Evolutionary conservation across 2,888 invertebrate species (phyloP).

Genomic region (Neoscelio sp.): DNA sequence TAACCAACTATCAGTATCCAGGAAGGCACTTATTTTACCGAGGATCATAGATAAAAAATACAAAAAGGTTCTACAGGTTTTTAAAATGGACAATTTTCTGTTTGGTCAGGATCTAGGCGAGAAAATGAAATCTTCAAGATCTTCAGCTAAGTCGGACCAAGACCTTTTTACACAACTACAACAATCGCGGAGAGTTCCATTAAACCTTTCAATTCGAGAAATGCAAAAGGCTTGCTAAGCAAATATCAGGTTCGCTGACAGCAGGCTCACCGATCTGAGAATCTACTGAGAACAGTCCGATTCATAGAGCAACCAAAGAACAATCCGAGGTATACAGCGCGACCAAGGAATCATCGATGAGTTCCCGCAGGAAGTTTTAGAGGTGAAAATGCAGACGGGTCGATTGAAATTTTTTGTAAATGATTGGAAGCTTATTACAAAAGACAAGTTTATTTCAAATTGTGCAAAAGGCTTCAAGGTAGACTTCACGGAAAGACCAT

Average conservation of each 20-base stretch:
- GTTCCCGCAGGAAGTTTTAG: not conserved
- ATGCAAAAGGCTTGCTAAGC: conserved; percentile 28
- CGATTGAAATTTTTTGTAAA: not conserved
- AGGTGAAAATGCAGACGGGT: conserved; percentile 1
- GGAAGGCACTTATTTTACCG: conserved; percentile 43
- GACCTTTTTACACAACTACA: conserved; percentile 21
- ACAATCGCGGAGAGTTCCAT: too few relatives aligned
- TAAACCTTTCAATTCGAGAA: too few relatives aligned
- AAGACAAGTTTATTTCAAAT: too few relatives aligned
- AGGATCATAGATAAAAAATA: conserved; percentile 34
- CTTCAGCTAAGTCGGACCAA: conserved; percentile 39
- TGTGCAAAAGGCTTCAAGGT: too few relatives aligned
- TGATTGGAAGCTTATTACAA: too few relatives aligned
- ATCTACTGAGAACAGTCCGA: conserved; percentile 7
- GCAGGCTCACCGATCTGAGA: conserved; percentile 21
- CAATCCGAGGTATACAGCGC: not conserved
- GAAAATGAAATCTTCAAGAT: conserved; percentile 38
- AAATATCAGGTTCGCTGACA: conserved; percentile 18
- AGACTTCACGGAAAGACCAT: too few relatives aligned
- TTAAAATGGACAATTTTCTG: conserved; percentile 31
- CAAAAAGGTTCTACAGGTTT: conserved; percentile 35
- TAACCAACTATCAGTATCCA: too few relatives aligned
- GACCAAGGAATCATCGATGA: not conserved
- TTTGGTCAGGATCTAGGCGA: conserved; percentile 39
- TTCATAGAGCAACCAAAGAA: not conserved